phyloP scores from a whole-genome alignment of 2,888 invertebrate genomes.

The Pristionchus maxplancki region DNA sequence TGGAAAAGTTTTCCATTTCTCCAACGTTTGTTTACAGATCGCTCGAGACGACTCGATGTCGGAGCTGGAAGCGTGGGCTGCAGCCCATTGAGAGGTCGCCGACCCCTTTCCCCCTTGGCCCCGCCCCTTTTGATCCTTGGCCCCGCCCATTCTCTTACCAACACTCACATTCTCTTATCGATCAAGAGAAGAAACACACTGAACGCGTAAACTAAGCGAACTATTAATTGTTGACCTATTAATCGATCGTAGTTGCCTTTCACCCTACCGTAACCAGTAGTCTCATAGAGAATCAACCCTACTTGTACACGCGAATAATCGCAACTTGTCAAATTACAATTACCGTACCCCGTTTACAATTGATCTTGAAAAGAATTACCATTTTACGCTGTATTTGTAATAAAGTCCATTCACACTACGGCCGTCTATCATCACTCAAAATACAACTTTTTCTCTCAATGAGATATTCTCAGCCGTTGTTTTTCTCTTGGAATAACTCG shows the following conservation, averaged over 20 bases:
- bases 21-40: conserved; percentile 1
- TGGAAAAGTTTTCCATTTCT: no score
- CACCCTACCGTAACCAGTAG: conserved; percentile 5
- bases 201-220: neutral
- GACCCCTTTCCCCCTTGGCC: neutral
- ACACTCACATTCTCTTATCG: conserved; percentile 25
- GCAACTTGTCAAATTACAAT: neutral
- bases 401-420: neutral
- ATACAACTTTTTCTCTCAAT: neutral
- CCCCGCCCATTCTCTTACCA: conserved; percentile 13
- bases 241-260: neutral
- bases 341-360: neutral
- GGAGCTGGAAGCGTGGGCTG: conserved; percentile 68
- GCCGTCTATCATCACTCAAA: neutral
- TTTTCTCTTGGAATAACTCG: neutral
- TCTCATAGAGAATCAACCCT: conserved; percentile 27
- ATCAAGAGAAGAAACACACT: conserved; percentile 32
- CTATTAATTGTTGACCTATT: conserved; percentile 24
- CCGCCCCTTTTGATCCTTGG: neutral
- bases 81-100: conserved; percentile 58
- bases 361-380: conserved; percentile 8
- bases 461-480: neutral
- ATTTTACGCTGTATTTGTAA: neutral
- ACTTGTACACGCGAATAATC: conserved; percentile 6
- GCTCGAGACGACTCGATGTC: conserved; percentile 58